Evolutionary conservation across 1,140 invertebrate genomes (phyloP), one percentile per base, ranked within the genome.

Genomic region (Dendroctonus ponderosae): DNA sequence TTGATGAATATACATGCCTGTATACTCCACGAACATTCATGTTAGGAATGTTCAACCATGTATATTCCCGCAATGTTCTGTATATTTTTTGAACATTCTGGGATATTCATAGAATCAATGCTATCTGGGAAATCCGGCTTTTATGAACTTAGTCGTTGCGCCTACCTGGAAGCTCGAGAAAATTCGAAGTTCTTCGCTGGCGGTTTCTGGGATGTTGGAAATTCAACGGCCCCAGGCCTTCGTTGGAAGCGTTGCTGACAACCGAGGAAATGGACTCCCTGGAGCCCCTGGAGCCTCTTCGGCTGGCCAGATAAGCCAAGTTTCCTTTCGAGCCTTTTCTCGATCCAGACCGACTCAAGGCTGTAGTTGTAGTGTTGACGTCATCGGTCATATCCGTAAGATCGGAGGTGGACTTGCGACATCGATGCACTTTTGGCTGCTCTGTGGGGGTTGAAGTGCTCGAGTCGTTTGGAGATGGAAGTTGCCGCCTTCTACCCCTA

Each of bases 91-190:
- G n/a, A n/a, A n/a, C n/a, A n/a, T n/a, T n/a, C n/a, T n/a, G n/a
- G n/a, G n/a, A n/a, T n/a, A n/a, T n/a, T n/a, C n/a, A n/a, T n/a
- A n/a, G n/a, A n/a, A n/a, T n/a, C n/a, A n/a, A n/a, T n/a, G n/a
- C n/a, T n/a, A n/a, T n/a, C n/a, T n/a, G n/a, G n/a, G n/a, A n/a
- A 26, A 26, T 26, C 26, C 1, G 3, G 26, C 26, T 26, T 26
- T 26, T 3, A 26, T 26, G 26, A 3, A n/a, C n/a, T n/a, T n/a
- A n/a, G n/a, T n/a, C n/a, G 26, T 26, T 26, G 40, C 26, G 72
- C 71, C 80, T 72, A 92, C 91, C 90, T 79, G 91, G 91, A 70
- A 93, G 79, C 78, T 93, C 91, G n/a, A 93, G 79, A 76, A 93
- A 93, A 79, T 93, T 93, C 0, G 90, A 92, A 4, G 90, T 92